Base-by-base conservation (phyloP, 1,140 invertebrate genomes). In the Venustaconcha ellipsiformis region DNA sequence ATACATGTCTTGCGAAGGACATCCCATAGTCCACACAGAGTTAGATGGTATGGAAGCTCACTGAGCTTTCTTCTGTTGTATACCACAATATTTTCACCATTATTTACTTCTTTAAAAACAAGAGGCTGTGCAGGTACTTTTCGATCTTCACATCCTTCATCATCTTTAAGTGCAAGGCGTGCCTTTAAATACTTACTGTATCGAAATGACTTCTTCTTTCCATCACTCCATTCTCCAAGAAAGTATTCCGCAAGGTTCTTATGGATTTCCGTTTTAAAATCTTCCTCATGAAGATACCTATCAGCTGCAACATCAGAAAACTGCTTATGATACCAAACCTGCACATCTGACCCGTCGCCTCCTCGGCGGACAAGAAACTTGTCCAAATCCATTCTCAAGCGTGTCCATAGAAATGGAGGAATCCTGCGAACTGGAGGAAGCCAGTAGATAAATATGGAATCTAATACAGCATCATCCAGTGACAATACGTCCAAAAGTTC, bases 211-310 rank as follows among this genome's bases (percentile, higher is more conserved):
- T 99, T 98, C 0, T 96, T 95, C 0, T 95, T 93, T 5, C 96
- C 96, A 48, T 48, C 37, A 17, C 79, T 96, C 96, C 96, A 98
- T 74, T 96, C 97, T 4, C 97, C 97, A 15, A 97, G 89, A 88
- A 97, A 99, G 88, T 99, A 99, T 90, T 99, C 97, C 13, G 97
- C 96, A 78, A 98, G 97, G 91, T 95, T 95, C 1, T 96, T 97
- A 87, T 99, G 97, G 88, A 99, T 97, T 88, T 97, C 97, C 85
- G 94, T 94, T 0, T 95, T 94, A 93, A 96, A 95, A 85, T 97
- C 96, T 92, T 96, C 94, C 86, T 98, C 97, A 86, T 96, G 96
- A 88, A 99, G 97, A 89, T 99, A 99, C 66, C 97, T 90, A 88
- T 97, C 96, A 63, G 94, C 60, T 0, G 78, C 96, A 15, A 73